phyloP scores from a whole-genome alignment of 2,888 invertebrate species.

The Drosophila anomalata region DNA sequence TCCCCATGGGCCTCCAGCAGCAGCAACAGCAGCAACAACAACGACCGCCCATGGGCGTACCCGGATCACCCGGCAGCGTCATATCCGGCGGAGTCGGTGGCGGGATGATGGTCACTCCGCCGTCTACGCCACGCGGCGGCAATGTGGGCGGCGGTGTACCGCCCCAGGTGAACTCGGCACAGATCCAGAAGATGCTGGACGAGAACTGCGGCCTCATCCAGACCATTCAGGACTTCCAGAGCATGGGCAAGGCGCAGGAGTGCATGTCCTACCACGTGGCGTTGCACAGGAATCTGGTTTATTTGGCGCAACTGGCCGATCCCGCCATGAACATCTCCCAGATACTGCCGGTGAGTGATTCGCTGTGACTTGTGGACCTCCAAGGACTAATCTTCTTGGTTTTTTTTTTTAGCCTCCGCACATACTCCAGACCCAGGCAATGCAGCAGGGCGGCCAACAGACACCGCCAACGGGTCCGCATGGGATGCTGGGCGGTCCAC shows the following conservation, averaged over 20 bases:
- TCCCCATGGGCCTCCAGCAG: constrained; percentile 51
- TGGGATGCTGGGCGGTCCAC: constrained; percentile 79
- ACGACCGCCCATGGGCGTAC: constrained; percentile 64
- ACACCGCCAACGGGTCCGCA: constrained; percentile 74
- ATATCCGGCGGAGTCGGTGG: constrained; percentile 82
- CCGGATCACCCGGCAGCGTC: constrained; percentile 52
- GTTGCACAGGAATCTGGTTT: constrained; percentile 97
- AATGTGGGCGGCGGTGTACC: constrained; percentile 84
- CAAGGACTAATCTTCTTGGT: not conserved
- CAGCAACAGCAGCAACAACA: constrained; percentile 48
- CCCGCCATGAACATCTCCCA: constrained; percentile 96
- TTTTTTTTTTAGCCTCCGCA: constrained; percentile 85
- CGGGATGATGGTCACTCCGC: constrained; percentile 77
- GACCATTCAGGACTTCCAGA: constrained; percentile 98
- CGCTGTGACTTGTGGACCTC: not conserved
- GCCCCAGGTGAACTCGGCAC: constrained; percentile 91
- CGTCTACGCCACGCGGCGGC: constrained; percentile 81
- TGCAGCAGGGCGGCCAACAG: constrained; percentile 80
- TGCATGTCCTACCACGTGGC: constrained; percentile 97
- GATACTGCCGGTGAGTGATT: constrained; percentile 91
- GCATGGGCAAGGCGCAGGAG: constrained; percentile 96
- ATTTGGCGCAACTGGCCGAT: constrained; percentile 98
- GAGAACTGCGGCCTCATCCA: constrained; percentile 98
- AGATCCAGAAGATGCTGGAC: constrained; percentile 97
- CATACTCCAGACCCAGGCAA: constrained; percentile 84